Conservation (phyloP, 2,797 vertebrate genomes). For the Sebastes miniatus region DNA sequence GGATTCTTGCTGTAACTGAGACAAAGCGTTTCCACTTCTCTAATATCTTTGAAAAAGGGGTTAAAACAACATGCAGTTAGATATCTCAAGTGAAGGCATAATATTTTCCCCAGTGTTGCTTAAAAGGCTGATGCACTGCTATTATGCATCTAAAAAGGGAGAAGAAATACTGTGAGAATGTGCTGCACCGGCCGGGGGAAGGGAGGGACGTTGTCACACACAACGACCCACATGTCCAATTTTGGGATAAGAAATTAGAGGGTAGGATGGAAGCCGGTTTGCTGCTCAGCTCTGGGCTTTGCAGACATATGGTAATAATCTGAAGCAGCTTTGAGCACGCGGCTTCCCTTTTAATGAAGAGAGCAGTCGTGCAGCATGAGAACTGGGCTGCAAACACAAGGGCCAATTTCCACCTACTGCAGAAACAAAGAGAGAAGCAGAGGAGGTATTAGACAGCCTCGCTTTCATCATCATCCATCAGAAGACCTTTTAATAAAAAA, state of each 20-base stretch:
- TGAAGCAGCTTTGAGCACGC: conserved; percentile 77
- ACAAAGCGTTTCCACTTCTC: conserved; percentile 21
- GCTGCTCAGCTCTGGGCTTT: conserved; percentile 74
- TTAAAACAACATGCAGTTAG: conserved; percentile 54
- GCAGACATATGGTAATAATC: conserved; percentile 87
- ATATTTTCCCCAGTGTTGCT: conserved; percentile 56
- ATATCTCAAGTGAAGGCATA: conserved; percentile 39
- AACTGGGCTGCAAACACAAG: conserved; percentile 60
- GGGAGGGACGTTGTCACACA: conserved; percentile 78
- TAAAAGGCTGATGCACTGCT: conserved; percentile 61
- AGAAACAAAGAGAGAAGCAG: conserved; percentile 56
- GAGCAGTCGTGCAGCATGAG: conserved; percentile 71
- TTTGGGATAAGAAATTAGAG: conserved; percentile 89
- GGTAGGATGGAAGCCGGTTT: conserved; percentile 79
- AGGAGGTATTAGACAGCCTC: conserved; percentile 19
- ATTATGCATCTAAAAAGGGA: conserved; percentile 71
- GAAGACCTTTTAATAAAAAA: conserved; percentile 31
- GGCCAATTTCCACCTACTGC: conserved; percentile 73
- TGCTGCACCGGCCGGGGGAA: conserved; percentile 60
- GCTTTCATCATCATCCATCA: conserved; percentile 59
- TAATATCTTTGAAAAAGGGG: conserved; percentile 45
- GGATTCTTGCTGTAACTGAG: neutral
- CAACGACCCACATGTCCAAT: conserved; percentile 84
- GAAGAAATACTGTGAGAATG: conserved; percentile 78
- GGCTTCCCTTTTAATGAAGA: conserved; percentile 82